Conservation (phyloP, 2,888 invertebrate genomes). For the Drosophila planitibia region DNA sequence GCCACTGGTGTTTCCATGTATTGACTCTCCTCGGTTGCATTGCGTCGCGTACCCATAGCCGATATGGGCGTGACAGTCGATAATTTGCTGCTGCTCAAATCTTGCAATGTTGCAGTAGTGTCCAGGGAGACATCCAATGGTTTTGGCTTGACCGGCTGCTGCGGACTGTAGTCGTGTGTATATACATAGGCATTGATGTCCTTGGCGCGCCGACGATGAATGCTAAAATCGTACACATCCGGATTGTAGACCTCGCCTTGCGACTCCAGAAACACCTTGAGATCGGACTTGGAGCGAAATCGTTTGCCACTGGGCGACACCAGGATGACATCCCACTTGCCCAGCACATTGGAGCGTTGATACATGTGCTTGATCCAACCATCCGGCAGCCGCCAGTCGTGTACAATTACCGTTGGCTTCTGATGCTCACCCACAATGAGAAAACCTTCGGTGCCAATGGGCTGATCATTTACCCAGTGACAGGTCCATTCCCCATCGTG, state of each 20-base stretch:
- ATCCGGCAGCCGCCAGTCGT: conserved; percentile 90
- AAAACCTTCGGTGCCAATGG: conserved; percentile 87
- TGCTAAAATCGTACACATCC: conserved; percentile 88
- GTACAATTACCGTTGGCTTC: conserved; percentile 88
- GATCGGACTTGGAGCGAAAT: conserved; percentile 87
- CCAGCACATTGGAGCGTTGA: conserved; percentile 89
- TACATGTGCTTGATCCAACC: conserved; percentile 93
- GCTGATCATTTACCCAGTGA: conserved; percentile 90
- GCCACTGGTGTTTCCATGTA: conserved; percentile 82
- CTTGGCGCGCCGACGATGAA: conserved; percentile 86
- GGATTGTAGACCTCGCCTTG: conserved; percentile 86
- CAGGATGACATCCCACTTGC: conserved; percentile 93
- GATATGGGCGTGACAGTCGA: conserved; percentile 34
- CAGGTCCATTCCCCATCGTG: conserved; percentile 88
- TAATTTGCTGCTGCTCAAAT: conserved; percentile 41
- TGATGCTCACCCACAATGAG: conserved; percentile 85
- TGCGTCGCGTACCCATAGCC: conserved; percentile 27
- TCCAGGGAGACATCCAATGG: conserved; percentile 64
- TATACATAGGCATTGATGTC: conserved; percentile 85
- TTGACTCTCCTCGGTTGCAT: conserved; percentile 52
- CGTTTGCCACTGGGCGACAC: conserved; percentile 88
- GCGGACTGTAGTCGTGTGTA: conserved; percentile 84
- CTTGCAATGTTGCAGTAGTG: conserved; percentile 26
- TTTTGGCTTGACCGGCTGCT: conserved; percentile 72
- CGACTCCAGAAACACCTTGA: conserved; percentile 85